Conservation (phyloP, 2,113 vertebrate genomes). For the Tetraodon nigroviridis region DNA sequence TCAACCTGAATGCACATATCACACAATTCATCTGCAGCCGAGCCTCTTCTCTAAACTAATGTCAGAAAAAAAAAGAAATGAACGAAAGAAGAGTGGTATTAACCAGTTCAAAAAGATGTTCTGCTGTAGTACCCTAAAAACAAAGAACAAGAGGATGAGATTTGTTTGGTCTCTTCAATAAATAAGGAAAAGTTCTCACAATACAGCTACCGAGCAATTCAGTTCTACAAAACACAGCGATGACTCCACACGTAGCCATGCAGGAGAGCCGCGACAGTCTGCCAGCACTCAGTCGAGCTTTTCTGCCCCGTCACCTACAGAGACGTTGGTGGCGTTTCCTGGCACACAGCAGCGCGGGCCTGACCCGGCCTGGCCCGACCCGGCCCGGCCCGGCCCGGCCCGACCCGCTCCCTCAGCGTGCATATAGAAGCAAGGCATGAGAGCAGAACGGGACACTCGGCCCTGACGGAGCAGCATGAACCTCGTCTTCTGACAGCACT, state of each 20-base stretch:
- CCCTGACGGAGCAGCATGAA: slow-evolving; percentile 53
- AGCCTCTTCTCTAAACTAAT: slow-evolving; percentile 42
- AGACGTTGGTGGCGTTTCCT: not conserved
- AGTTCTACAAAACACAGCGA: slow-evolving; percentile 2
- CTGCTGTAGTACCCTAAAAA: slow-evolving; percentile 15
- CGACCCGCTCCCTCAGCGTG: slow-evolving; percentile 43
- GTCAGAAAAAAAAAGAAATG: slow-evolving; percentile 26
- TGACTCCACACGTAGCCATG: too few species aligned
- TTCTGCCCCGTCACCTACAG: slow-evolving; percentile 3
- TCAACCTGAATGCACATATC: slow-evolving; percentile 48
- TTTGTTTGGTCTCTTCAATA: slow-evolving; percentile 44
- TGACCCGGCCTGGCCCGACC: not conserved
- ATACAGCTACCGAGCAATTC: slow-evolving; percentile 38
- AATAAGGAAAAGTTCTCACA: slow-evolving; percentile 60
- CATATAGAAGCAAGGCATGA: slow-evolving; percentile 34
- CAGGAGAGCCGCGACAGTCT: not conserved
- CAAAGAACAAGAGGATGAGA: slow-evolving; percentile 27
- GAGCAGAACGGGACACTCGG: slow-evolving; percentile 54
- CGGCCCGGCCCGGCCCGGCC: not conserved
- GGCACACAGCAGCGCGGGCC: not conserved
- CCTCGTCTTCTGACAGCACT: slow-evolving; percentile 55
- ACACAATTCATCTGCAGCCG: slow-evolving; percentile 30
- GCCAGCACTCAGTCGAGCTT: slow-evolving; percentile 20
- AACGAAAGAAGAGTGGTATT: slow-evolving; percentile 2
- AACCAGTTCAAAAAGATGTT: slow-evolving; percentile 24